Base-by-base conservation (phyloP, 1,140 invertebrate species). In the Pteromalus puparum region DNA sequence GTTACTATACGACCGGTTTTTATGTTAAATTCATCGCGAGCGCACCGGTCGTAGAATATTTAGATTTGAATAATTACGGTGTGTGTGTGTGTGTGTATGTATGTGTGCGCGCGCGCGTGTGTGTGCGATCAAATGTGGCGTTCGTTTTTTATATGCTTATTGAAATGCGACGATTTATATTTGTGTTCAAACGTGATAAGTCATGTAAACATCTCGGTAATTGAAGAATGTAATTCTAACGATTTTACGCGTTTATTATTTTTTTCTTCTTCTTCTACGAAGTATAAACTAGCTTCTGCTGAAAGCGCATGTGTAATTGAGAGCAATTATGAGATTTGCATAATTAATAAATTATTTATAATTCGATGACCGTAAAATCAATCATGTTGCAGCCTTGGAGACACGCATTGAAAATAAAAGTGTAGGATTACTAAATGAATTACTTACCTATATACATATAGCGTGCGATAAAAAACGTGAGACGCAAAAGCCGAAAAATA, bases 401-500 rank as follows among this genome's bases (percentile, higher is more conserved):
- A 61, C 18, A 61, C 53, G 18, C 18, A 61, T 61, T 21, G 21
- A 7, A 61, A 61, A 61, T 53, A 61, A n/a, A 61, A 61, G 53
- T 61, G 6, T 61, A 61, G 21, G 53, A 61, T n/a, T 61, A 61
- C 21, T n/a, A 61, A 61, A 61, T 9, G 53, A 6, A 61, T 61
- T n/a, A 61, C 53, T 61, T 61, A n/a, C 4, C 53, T 61, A 61
- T 61, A 18, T 18, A n/a, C 18, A 61, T n/a, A 15, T 61, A 53
- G 15, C 2, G 48, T 18, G 48, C 18, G 5, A 53, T 53, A 7
- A 61, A 61, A 61, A 24, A 15, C 67, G 9, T 28, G 42, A 76
- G 42, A 76, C 74, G 42, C 74, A 76, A 76, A 53, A 76, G 2
- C 12, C 18, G 74, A 76, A 76, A 76, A 76, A 53, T 76, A 53